A percentile compares a stretch with the other conserved stretches of the same genome.
Conservation (phyloP, 2,797 vertebrate genomes). For the Characodon lateralis region DNA sequence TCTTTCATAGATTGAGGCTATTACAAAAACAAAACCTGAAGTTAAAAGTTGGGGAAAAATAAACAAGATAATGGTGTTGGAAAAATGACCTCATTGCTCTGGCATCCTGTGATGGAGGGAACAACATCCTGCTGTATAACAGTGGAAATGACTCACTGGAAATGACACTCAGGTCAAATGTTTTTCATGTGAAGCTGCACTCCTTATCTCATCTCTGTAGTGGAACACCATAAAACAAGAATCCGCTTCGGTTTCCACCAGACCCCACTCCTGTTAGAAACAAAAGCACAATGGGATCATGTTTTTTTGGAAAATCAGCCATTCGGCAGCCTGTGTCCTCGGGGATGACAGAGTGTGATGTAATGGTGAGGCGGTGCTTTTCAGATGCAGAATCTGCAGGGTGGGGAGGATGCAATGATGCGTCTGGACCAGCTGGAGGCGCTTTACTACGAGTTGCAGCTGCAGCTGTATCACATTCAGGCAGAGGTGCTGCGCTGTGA, state of each 20-base stretch:
- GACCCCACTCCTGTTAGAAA: background rate
- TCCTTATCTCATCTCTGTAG: background rate
- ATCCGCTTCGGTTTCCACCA: background rate
- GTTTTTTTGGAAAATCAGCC: background rate
- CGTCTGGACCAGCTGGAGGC: slow-evolving; percentile 93
- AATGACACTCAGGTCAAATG: slow-evolving; percentile 18
- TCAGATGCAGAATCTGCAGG: slow-evolving; percentile 94
- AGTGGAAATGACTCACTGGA: slow-evolving; percentile 50
- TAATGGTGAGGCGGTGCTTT: background rate
- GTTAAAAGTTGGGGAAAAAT: background rate
- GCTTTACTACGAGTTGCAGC: slow-evolving; percentile 94
- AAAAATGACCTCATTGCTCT: slow-evolving; percentile 50
- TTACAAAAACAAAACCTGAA: background rate
- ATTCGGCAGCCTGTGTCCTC: background rate
- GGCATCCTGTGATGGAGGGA: slow-evolving; percentile 45
- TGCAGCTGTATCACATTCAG: slow-evolving; percentile 96
- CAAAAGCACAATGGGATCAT: slow-evolving; percentile 3
- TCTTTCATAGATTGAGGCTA: background rate
- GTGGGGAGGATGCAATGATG: slow-evolving; percentile 90
- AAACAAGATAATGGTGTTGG: slow-evolving; percentile 3
- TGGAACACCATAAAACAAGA: background rate
- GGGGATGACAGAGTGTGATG: background rate
- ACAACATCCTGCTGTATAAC: slow-evolving; percentile 53
- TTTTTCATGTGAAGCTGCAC: slow-evolving; percentile 7
- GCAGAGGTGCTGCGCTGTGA: slow-evolving; percentile 95